A percentile compares a stretch with the other conserved stretches of the same genome.
phyloP scores from a whole-genome alignment of 53 echinoderm and acorn worm genomes.

The Hippasteria phrygiana region DNA sequence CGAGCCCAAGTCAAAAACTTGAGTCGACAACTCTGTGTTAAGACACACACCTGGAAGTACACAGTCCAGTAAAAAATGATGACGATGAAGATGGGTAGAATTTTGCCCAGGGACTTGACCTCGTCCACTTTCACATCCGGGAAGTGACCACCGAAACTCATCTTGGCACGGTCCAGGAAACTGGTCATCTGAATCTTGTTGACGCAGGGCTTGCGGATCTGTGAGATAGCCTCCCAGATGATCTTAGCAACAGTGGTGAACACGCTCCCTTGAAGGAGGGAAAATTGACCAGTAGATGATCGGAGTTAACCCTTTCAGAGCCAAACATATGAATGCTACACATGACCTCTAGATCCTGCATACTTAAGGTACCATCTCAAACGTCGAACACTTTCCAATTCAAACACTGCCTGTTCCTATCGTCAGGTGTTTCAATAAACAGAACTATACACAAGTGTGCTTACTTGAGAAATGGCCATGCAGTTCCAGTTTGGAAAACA shows the following conservation, averaged over 20 bases:
- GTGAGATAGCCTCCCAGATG: conserved; percentile 46
- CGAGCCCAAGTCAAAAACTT: no score
- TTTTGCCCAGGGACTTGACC: conserved; percentile 79
- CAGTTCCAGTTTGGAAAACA: no score
- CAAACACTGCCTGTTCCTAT: no score
- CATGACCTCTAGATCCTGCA: no score
- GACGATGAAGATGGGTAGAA: conserved; percentile 86
- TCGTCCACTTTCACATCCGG: conserved; percentile 83
- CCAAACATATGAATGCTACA: no score
- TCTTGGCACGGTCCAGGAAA: conserved; percentile 83
- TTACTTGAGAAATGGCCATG: no score
- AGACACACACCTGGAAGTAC: conserved; percentile 79
- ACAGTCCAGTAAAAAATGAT: conserved; percentile 95
- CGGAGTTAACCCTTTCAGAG: no score
- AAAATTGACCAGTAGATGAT: background rate
- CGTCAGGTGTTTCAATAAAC: no score
- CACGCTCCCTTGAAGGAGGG: conserved; percentile 77
- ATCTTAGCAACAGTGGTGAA: conserved; percentile 86
- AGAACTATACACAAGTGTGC: no score
- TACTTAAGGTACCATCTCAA: no score
- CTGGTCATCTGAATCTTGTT: conserved; percentile 55
- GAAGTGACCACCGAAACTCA: conserved; percentile 81
- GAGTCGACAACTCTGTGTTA: background rate
- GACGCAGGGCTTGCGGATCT: conserved; percentile 45
- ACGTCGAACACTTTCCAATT: no score